Percentiles rank a stretch among this genome's conserved stretches.
Evolutionary conservation across 1,140 invertebrate genomes (phyloP).

Genomic region (Schlechtendalia chinensis): DNA sequence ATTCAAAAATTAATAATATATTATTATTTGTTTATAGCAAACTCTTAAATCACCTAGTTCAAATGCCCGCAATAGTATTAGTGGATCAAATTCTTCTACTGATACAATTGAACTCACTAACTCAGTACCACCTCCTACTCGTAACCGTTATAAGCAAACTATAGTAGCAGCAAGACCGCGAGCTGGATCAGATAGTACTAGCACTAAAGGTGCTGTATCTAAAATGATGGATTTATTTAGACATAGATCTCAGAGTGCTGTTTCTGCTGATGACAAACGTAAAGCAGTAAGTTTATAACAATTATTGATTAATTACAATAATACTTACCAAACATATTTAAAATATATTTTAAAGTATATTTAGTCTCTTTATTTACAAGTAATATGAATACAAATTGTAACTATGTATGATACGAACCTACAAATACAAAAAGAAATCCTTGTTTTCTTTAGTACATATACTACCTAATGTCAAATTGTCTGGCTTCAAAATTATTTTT

Average conservation of each 20-base stretch:
- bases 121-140: slow-evolving; percentile 31
- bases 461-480: no score
- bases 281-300: slow-evolving; percentile 67
- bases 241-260: slow-evolving; percentile 71
- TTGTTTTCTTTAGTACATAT: no score
- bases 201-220: slow-evolving; percentile 67
- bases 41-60: slow-evolving; percentile 56
- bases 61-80: slow-evolving; percentile 51
- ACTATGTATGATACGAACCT: no score
- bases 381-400: background rate
- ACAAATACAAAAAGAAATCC: no score
- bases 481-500: no score
- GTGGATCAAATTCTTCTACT: slow-evolving; percentile 51
- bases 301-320: no score
- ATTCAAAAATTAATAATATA: no score
- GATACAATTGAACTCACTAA: slow-evolving; percentile 45
- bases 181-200: slow-evolving; percentile 59
- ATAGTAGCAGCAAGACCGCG: slow-evolving; percentile 56
- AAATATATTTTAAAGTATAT: background rate
- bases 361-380: background rate
- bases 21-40: slow-evolving; percentile 54
- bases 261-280: slow-evolving; percentile 69
- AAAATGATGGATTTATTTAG: slow-evolving; percentile 89
- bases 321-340: background rate
- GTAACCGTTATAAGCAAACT: slow-evolving; percentile 45